These are phyloP conservation scores for Oncorhynchus keta DNA, from an alignment of 2,113 vertebrate genomes.

Conservation along the genomic window DNA sequence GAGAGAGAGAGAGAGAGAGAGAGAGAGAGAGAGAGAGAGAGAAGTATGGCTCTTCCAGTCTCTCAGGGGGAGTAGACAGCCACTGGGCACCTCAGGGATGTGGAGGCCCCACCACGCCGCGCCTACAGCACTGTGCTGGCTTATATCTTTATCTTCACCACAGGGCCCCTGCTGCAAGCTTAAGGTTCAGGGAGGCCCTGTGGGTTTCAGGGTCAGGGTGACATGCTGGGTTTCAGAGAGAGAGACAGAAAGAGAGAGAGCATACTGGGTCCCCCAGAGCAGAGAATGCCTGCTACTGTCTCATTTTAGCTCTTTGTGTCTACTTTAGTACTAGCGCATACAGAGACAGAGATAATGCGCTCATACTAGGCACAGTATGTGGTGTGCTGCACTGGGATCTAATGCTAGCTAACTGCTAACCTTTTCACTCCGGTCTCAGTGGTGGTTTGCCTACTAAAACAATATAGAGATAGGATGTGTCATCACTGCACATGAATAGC, in stretches of 20 bases:
- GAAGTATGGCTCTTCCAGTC: slow-evolving; percentile 11
- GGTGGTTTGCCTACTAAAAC: slow-evolving; percentile 14
- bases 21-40: background rate
- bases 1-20: slow-evolving; percentile 1
- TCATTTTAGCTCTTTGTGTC: slow-evolving; percentile 55
- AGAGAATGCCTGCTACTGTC: slow-evolving; percentile 17
- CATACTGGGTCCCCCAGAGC: background rate
- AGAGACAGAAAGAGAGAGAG: too few relatives aligned
- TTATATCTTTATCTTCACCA: slow-evolving; percentile 64
- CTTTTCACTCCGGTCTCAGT: slow-evolving; percentile 3
- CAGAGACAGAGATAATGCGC: background rate
- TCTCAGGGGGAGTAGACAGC: slow-evolving; percentile 49
- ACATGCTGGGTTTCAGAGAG: slow-evolving; percentile 27
- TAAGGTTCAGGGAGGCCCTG: slow-evolving; percentile 38
- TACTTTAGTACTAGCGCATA: slow-evolving; percentile 11
- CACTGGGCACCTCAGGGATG: slow-evolving; percentile 47
- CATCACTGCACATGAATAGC: slow-evolving; percentile 5
- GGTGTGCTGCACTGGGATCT: background rate
- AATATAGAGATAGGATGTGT: background rate
- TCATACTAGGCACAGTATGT: background rate
- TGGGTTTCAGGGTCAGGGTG: slow-evolving; percentile 51
- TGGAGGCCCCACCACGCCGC: slow-evolving; percentile 23
- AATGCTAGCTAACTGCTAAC: background rate
- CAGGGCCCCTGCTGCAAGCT: slow-evolving; percentile 38
- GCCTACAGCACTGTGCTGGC: slow-evolving; percentile 21